Conservation (phyloP, 2,113 vertebrate genomes). For the Penelope pileata region DNA sequence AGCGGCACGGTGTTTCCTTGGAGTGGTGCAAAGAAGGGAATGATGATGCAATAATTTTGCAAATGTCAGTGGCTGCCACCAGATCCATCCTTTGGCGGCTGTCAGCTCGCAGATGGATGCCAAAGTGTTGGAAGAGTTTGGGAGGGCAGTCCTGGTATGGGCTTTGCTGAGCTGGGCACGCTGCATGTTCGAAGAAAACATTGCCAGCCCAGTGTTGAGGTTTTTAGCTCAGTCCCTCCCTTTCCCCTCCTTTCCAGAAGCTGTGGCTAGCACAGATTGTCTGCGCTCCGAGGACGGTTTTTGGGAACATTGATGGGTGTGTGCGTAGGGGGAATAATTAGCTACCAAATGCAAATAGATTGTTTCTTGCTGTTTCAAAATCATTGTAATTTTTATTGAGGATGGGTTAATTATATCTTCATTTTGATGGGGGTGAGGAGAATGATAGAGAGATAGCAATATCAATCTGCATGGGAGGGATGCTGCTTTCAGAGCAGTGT, state of each 20-base stretch:
- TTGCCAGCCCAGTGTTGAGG: neutral
- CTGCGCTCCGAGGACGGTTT: conserved; percentile 29
- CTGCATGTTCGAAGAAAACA: neutral
- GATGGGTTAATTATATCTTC: conserved; percentile 60
- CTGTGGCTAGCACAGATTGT: conserved; percentile 52
- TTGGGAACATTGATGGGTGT: conserved; percentile 59
- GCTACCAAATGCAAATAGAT: conserved; percentile 54
- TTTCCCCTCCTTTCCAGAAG: conserved; percentile 19
- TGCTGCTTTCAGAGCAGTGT: neutral
- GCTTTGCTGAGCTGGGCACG: neutral
- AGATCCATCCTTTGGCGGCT: neutral
- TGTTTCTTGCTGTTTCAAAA: conserved; percentile 58
- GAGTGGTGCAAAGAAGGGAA: neutral
- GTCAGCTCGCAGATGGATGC: neutral
- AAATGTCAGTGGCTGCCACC: neutral
- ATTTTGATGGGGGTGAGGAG: conserved; percentile 20
- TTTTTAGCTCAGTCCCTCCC: neutral
- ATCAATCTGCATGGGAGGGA: conserved; percentile 20
- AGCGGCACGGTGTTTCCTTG: neutral
- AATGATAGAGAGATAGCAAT: conserved; percentile 53
- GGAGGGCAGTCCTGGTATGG: neutral
- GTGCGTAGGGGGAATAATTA: conserved; percentile 62
- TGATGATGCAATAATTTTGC: neutral
- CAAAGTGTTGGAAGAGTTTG: neutral
- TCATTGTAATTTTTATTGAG: conserved; percentile 53